Percentiles rank a stretch among this genome's conserved stretches.
Conservation (phyloP, 2,113 vertebrate genomes). For the Corythaeola cristata region DNA sequence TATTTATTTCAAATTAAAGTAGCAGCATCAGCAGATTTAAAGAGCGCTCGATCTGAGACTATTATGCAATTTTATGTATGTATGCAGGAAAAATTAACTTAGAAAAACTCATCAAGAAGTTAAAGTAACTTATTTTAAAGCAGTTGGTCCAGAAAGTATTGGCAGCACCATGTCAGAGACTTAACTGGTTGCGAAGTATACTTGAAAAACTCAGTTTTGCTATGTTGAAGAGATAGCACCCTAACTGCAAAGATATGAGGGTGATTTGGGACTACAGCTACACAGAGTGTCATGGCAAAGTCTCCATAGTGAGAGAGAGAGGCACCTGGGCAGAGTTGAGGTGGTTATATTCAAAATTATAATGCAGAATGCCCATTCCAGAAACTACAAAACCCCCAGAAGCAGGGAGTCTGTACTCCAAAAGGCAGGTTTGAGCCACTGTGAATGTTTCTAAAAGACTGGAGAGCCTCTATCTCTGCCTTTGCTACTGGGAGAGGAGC, state of each 20-base stretch:
- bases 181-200: not conserved
- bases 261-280: not conserved
- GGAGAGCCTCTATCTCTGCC: not conserved
- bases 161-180: not conserved
- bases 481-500: not conserved
- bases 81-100: not conserved
- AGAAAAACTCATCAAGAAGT: not conserved
- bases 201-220: not conserved
- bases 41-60: not conserved
- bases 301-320: not conserved
- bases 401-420: not conserved
- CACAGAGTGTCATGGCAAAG: not conserved
- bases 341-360: not conserved
- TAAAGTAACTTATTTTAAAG: not conserved
- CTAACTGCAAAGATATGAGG: not conserved
- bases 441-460: not conserved
- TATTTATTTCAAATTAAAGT: not conserved
- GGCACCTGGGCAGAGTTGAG: not conserved
- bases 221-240: not conserved
- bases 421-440: not conserved
- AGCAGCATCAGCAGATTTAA: not conserved
- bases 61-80: not conserved
- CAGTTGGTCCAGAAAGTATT: not conserved
- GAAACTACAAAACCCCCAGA: not conserved
- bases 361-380: not conserved